phyloP scores from a whole-genome alignment of 2,113 vertebrate genomes.

The Dromaius novaehollandiae region DNA sequence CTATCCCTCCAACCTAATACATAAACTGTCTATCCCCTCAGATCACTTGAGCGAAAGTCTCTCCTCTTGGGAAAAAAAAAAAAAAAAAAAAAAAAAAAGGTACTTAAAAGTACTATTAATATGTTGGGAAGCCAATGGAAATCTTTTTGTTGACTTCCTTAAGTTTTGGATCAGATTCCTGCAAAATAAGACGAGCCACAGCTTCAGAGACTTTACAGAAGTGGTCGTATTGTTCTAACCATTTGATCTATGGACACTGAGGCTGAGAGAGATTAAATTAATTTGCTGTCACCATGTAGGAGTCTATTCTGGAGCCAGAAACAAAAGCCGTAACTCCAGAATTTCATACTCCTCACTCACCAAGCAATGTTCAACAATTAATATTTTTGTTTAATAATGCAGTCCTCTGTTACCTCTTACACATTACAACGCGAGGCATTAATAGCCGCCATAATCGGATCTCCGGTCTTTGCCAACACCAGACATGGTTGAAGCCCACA shows the following conservation, averaged over 20 bases:
- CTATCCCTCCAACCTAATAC: accelerated
- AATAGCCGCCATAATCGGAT: neutral
- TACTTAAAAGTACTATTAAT: neutral
- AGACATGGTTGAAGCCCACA: neutral
- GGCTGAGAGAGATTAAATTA: neutral
- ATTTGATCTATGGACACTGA: neutral
- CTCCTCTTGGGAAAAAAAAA: neutral
- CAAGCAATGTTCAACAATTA: neutral
- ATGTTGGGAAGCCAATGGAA: neutral
- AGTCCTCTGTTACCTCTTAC: neutral
- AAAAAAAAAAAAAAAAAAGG: neutral
- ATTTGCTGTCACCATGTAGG: neutral
- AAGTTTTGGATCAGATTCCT: neutral
- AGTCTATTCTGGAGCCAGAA: neutral
- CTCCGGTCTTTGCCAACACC: neutral
- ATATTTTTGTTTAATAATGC: neutral
- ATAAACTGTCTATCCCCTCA: neutral
- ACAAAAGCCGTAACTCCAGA: neutral
- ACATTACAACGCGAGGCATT: neutral
- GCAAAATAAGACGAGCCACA: neutral
- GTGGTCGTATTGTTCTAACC: neutral
- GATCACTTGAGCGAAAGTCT: neutral
- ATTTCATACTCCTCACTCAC: neutral
- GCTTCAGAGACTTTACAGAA: neutral
- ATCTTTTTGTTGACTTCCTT: neutral